Percentiles rank a stretch among this genome's conserved stretches.
These are phyloP conservation scores for Cantharis nigra DNA, from an alignment of 2,888 invertebrate genomes.

Conservation along the genomic window DNA sequence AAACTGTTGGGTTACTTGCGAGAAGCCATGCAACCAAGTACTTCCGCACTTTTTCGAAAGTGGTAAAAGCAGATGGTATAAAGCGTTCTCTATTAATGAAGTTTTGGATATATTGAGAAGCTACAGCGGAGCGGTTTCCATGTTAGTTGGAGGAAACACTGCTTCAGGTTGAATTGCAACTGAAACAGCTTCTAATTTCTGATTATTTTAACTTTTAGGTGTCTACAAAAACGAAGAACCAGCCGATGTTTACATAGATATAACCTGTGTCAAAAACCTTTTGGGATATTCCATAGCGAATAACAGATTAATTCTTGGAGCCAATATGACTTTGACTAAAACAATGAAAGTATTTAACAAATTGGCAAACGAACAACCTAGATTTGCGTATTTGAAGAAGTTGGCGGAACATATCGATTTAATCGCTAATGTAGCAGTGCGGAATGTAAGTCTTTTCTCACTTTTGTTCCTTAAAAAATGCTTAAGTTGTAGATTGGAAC, in stretches of 20 bases:
- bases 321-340: slow-evolving; percentile 62
- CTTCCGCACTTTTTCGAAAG: background rate
- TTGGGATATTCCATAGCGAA: slow-evolving; percentile 53
- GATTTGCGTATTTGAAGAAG: slow-evolving; percentile 64
- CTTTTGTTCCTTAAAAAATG: too few species aligned
- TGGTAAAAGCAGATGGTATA: slow-evolving; percentile 59
- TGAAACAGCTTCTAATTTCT: too few species aligned
- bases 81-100: slow-evolving; percentile 60
- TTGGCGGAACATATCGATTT: slow-evolving; percentile 68
- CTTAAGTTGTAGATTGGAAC: slow-evolving; percentile 56
- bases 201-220: slow-evolving; percentile 46
- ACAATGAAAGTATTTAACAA: slow-evolving; percentile 59
- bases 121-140: slow-evolving; percentile 57
- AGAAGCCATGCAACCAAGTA: background rate
- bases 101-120: slow-evolving; percentile 57
- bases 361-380: slow-evolving; percentile 51
- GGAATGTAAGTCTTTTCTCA: slow-evolving; percentile 64
- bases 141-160: slow-evolving; percentile 75
- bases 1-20: background rate
- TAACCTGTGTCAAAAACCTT: slow-evolving; percentile 64
- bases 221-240: slow-evolving; percentile 40
- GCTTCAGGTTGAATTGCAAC: slow-evolving; percentile 63
- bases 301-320: slow-evolving; percentile 62
- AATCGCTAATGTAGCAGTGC: slow-evolving; percentile 71
- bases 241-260: slow-evolving; percentile 65